Evolutionary conservation across 2,888 invertebrate species (phyloP).

Genomic region (Geotrupes spiniger): DNA sequence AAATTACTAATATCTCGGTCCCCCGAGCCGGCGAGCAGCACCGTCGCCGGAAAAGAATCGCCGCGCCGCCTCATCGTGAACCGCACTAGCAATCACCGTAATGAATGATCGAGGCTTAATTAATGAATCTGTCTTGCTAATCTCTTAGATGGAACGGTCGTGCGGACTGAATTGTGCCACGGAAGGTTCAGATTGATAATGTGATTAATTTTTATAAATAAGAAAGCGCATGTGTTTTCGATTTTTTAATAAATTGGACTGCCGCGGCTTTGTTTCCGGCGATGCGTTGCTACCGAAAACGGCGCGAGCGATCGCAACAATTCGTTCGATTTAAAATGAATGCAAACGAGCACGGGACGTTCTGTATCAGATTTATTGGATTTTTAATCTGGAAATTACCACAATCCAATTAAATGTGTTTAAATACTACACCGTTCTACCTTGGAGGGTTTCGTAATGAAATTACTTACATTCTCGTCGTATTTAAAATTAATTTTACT

Average conservation of each 20-base stretch:
- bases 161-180: slow-evolving; percentile 45
- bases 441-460: slow-evolving; percentile 33
- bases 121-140: slow-evolving; percentile 54
- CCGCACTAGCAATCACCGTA: slow-evolving; percentile 48
- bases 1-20: slow-evolving; percentile 36
- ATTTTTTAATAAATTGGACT: slow-evolving; percentile 47
- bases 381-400: slow-evolving; percentile 34
- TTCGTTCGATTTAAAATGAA: background rate
- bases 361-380: slow-evolving; percentile 28
- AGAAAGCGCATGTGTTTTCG: slow-evolving; percentile 38
- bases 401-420: slow-evolving; percentile 34
- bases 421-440: slow-evolving; percentile 29
- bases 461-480: slow-evolving; percentile 28
- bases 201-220: slow-evolving; percentile 52
- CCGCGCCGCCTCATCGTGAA: slow-evolving; percentile 24
- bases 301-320: background rate
- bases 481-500: slow-evolving; percentile 11
- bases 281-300: slow-evolving; percentile 6
- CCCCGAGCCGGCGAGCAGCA: slow-evolving; percentile 8
- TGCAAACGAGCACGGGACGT: no score
- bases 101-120: slow-evolving; percentile 53
- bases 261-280: slow-evolving; percentile 38
- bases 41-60: slow-evolving; percentile 5
- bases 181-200: slow-evolving; percentile 50
- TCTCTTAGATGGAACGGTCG: slow-evolving; percentile 52